Evolutionary conservation across 2,888 invertebrate genomes (phyloP).

Genomic region (Stenodema calcarata): DNA sequence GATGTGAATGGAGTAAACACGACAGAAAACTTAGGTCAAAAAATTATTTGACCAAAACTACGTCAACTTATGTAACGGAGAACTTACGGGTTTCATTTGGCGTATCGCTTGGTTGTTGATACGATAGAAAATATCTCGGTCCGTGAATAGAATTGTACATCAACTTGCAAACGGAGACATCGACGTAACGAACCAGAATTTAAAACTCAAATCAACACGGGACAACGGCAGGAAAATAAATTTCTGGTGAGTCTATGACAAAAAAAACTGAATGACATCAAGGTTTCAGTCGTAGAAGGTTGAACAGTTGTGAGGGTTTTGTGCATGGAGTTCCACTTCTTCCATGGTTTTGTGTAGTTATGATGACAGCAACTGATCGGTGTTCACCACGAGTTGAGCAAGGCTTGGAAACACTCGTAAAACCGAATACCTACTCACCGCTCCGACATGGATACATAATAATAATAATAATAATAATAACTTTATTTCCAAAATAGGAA

Average conservation of each 20-base stretch:
- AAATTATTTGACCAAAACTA: not conserved
- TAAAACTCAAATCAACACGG: not conserved
- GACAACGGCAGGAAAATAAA: not conserved
- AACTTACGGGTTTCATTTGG: constrained; percentile 2
- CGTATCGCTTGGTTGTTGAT: not conserved
- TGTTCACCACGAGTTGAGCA: not conserved
- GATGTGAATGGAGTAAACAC: not conserved
- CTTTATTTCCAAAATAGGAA: no score
- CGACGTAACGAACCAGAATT: not conserved
- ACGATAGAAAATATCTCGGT: not conserved
- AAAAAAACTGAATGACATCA: not conserved
- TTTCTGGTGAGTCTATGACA: not conserved
- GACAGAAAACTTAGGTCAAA: not conserved
- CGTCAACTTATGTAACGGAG: not conserved
- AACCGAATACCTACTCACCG: not conserved
- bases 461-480: no score
- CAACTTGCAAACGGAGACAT: not conserved
- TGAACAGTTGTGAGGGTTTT: not conserved
- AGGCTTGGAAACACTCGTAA: no score
- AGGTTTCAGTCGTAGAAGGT: not conserved
- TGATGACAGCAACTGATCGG: not conserved
- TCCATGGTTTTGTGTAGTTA: not conserved
- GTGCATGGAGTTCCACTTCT: no score
- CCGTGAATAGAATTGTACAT: not conserved
- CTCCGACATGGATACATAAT: no score